Base-by-base conservation (phyloP, 2,113 vertebrate genomes). In the human (Homo sapiens) region DNA sequence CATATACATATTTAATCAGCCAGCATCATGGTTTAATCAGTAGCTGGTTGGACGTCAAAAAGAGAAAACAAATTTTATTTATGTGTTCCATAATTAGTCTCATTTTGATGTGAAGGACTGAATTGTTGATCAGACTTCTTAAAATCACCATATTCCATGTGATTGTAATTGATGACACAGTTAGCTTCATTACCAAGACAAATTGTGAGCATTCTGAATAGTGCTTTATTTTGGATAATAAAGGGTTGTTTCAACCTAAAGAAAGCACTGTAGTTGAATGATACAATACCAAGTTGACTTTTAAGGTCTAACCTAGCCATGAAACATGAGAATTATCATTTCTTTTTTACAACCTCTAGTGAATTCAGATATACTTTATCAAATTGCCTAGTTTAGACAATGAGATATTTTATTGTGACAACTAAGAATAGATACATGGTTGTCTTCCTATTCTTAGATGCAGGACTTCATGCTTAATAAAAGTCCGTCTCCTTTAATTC, bases 21-120 rank as follows among this genome's bases (percentile, higher is more conserved):
- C 91, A 95, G 82, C 12, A 76, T 59, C 89, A 93, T 97, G 95
- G 93, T 82, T 97, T 2, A 0, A 84, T 90, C 96, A 97, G 96
- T 90, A 98, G 97, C 97, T 96, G 93, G 94, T 92, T 97, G 66
- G 87, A 89, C 97, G 78, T 57, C 40, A 97, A 75, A 38, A 95
- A 89, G 66, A 97, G 32, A 95, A 96, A 98, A 81, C 59, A 93
- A 87, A 92, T 89, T 72, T 96, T 55, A 80, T 79, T 98, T 96
- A 96, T 48, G 5, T 18, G 70, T 73, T 52, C 5, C 22, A 73
- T 86, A 95, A 32, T 98, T 97, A 96, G 40, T 97, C 83, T 97
- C 93, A 92, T 82, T 97, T 97, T 75, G 89, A 12, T 83, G 20
- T 45, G 76, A 98, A 81, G 7, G 1, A 18, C 82, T 96, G 95